Conservation (phyloP, 2,113 vertebrate genomes). For the Barbus barbus region DNA sequence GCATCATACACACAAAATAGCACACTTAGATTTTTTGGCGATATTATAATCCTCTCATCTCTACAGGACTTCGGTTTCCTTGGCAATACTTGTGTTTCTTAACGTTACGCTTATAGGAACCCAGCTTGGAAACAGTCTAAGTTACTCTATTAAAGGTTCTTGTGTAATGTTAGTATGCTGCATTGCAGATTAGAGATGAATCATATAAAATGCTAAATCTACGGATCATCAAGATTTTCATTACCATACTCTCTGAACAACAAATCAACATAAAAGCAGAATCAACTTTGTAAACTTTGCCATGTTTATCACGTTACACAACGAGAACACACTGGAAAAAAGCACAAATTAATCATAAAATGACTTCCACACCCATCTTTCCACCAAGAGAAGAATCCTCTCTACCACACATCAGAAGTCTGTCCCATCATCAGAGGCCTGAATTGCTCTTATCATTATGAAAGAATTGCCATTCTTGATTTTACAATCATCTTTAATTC, state of each 20-base stretch:
- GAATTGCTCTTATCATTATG: not conserved
- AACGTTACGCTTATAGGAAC: no score
- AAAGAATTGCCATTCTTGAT: conserved; percentile 49
- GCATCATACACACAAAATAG: not conserved
- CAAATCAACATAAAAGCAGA: not conserved
- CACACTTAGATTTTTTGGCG: not conserved
- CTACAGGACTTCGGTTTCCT: no score
- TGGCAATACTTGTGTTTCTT: no score
- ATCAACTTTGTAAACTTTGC: not conserved
- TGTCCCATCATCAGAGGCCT: not conserved
- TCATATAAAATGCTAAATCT: not conserved
- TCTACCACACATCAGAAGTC: not conserved
- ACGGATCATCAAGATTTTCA: not conserved
- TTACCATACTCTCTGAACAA: not conserved
- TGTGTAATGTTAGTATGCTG: not conserved
- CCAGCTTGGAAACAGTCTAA: no score
- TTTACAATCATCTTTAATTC: conserved; percentile 65
- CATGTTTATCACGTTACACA: not conserved
- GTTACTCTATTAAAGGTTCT: not conserved
- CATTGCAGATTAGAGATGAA: not conserved
- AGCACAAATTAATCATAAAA: not conserved
- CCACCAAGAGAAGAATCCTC: not conserved
- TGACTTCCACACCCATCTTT: not conserved
- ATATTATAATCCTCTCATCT: no score
- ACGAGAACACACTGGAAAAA: not conserved